phyloP scores from a whole-genome alignment of 2,888 invertebrate genomes.

The Diarsia mendica region DNA sequence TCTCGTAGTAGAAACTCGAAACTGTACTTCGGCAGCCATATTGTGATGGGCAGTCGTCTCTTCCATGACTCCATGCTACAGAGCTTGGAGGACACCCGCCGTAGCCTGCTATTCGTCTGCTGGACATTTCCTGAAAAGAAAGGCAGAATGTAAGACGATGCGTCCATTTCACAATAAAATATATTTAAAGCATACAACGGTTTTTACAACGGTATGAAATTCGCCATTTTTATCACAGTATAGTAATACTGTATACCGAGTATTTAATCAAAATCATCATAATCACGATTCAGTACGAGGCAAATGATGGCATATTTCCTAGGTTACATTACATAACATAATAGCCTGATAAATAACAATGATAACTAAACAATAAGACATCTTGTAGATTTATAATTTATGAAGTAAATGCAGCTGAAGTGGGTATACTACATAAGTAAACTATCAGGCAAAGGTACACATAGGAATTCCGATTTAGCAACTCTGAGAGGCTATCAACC shows the following conservation, averaged over 20 bases:
- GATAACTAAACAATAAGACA: constrained; percentile 5
- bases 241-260: not conserved
- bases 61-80: constrained; percentile 87
- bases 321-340: not conserved
- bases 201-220: not conserved
- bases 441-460: not conserved
- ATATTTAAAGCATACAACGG: too few species aligned
- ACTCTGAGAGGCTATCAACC: constrained; percentile 4
- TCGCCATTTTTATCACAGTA: not conserved
- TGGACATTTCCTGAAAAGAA: constrained; percentile 70
- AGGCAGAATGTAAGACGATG: not conserved
- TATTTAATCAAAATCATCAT: not conserved
- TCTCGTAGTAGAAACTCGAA: constrained; percentile 92
- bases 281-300: constrained; percentile 12
- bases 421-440: not conserved
- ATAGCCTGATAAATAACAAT: not conserved
- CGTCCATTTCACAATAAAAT: not conserved
- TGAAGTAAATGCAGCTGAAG: constrained; percentile 4
- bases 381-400: constrained; percentile 9
- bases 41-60: constrained; percentile 91
- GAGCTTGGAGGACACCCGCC: constrained; percentile 76
- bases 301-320: constrained; percentile 15
- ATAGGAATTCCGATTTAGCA: constrained; percentile 1
- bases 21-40: constrained; percentile 94
- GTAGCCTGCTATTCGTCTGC: constrained; percentile 66